A percentile compares a stretch with the other conserved stretches of the same genome.
Conservation (phyloP, 2,113 vertebrate genomes). For the Propithecus coquereli region DNA sequence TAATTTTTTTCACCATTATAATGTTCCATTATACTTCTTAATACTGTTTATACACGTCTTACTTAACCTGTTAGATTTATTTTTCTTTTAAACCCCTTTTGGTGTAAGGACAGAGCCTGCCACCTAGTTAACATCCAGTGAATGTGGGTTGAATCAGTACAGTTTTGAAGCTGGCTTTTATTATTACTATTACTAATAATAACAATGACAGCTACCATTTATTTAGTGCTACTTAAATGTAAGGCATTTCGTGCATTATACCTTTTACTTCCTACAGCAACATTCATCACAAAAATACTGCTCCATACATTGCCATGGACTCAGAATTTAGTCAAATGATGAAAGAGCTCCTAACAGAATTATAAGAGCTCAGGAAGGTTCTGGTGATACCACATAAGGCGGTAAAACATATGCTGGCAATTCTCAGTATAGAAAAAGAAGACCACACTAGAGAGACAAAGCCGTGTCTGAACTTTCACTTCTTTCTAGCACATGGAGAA, state of each 20-base stretch:
- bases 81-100: conserved; percentile 42
- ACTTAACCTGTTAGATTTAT: not conserved
- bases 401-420: not conserved
- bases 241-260: not conserved
- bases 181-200: not conserved
- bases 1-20: not conserved
- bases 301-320: not conserved
- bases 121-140: not conserved
- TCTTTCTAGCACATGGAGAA: not conserved
- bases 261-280: not conserved
- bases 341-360: not conserved
- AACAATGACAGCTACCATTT: conserved; percentile 9
- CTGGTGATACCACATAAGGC: not conserved
- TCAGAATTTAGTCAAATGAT: not conserved
- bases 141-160: not conserved
- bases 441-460: not conserved
- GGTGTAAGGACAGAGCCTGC: not conserved
- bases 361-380: not conserved
- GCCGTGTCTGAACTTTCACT: not conserved
- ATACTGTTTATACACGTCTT: not conserved
- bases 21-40: not conserved
- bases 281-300: not conserved
- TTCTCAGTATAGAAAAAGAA: not conserved
- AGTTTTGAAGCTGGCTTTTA: conserved; percentile 34
- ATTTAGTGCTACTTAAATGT: conserved; percentile 11